These are phyloP conservation scores for Cynaeus angustus DNA, from an alignment of 2,888 invertebrate genomes.

Conservation along the genomic window DNA sequence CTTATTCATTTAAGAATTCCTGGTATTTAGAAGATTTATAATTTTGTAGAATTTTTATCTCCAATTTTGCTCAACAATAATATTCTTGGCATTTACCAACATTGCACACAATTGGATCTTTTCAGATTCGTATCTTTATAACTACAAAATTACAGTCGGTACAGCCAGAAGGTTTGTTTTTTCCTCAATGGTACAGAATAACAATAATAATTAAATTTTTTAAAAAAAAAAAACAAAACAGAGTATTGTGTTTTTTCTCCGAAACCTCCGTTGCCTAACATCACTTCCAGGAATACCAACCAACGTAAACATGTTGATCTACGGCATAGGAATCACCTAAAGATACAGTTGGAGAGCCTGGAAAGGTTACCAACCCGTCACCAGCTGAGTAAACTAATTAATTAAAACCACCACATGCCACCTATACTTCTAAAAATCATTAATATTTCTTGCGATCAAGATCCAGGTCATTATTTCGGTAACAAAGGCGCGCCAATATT, in stretches of 20 bases:
- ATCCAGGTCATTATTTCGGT: background rate
- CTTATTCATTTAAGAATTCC: too few species aligned
- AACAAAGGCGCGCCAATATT: background rate
- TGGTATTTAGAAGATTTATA: too few species aligned
- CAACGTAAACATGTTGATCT: conserved; percentile 10
- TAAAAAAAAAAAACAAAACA: too few species aligned
- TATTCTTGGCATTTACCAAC: too few species aligned
- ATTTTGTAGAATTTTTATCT: too few species aligned
- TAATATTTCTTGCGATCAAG: background rate
- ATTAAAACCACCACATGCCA: conserved; percentile 10
- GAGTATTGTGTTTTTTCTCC: too few species aligned
- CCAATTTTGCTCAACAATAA: too few species aligned
- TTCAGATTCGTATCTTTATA: too few species aligned
- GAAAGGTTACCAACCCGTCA: conserved; percentile 19
- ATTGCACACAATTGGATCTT: too few species aligned
- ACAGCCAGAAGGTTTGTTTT: background rate
- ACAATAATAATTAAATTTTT: too few species aligned
- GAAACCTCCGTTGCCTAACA: background rate
- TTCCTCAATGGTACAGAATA: background rate
- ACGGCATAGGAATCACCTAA: conserved; percentile 11
- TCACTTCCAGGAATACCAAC: conserved; percentile 6
- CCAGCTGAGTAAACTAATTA: conserved; percentile 22
- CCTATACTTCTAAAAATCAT: background rate
- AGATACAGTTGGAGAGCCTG: conserved; percentile 19
- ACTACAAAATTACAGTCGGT: too few species aligned